Evolutionary conservation across 37 sponge, comb jelly and placozoan species (phyloP).

Genomic region (Bolinopsis microptera): DNA sequence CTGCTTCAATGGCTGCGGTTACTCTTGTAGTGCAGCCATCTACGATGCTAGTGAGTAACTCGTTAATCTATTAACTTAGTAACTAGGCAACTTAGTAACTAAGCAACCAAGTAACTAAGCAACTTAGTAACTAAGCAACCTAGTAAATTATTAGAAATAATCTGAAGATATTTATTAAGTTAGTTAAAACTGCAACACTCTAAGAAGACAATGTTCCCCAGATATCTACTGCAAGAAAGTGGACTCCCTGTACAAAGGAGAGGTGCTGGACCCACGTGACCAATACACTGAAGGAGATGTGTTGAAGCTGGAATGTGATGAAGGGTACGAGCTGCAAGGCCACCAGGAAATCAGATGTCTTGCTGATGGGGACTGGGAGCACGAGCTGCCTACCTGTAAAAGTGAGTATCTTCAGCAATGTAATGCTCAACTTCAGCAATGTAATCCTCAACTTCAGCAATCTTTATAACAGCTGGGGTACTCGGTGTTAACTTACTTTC

Average conservation of each 20-base stretch:
- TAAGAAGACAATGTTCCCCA: no score
- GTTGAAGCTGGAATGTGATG: not conserved
- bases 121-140: no score
- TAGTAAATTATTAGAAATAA: no score
- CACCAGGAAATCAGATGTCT: not conserved
- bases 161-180: no score
- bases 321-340: not conserved
- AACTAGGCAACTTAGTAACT: not conserved
- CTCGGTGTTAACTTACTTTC: no score
- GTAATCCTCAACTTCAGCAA: no score
- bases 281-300: conserved; percentile 3
- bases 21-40: not conserved
- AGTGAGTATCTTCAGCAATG: not conserved
- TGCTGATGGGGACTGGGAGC: not conserved
- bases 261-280: not conserved
- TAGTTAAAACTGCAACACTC: no score
- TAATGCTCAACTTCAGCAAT: no score
- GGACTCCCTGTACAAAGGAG: not conserved
- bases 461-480: no score
- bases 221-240: conserved; percentile 6
- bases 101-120: no score
- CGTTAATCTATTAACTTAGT: not conserved
- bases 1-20: conserved; percentile 56
- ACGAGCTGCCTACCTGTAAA: not conserved
- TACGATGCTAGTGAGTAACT: not conserved